Base-by-base conservation (phyloP, 2,888 invertebrate genomes). In the Scelioninae gen. 2 region DNA sequence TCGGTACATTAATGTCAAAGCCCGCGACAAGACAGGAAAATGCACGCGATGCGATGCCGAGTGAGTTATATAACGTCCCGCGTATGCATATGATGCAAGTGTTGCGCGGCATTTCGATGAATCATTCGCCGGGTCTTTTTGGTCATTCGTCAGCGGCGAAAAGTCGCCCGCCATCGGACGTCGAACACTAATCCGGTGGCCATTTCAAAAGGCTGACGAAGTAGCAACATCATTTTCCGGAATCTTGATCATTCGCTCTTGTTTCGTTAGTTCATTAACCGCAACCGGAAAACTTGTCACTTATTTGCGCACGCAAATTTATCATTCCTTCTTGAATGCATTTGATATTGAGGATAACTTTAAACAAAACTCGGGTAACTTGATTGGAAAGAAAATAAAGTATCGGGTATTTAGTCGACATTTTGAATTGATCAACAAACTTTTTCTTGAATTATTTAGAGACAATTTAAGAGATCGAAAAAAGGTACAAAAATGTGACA, bases 1-100 rank as follows among this genome's bases (percentile, higher is more conserved):
- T 65, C 57, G 65, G 55, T 39, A 48, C 57, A 65, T 65, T 65
- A 65, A 65, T 57, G 65, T 65, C 48, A 65, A 57, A 65, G 41
- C 65, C 18, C 57, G 41, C 48, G 45, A 57, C 65, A 65, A 65
- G 65, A 57, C 65, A 65, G 46, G 65, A 57, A 65, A 65, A 65
- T 65, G 65, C 57, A 65, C 57, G 16, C 65, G 57, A 65, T 65
- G 65, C 48, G 48, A 65, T 48, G 65, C 48, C 37, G 48, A 57
- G 43, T 55, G 61, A 61, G 61, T 69, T 61, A 55, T 69, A 61
- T 61, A 69, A 69, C 28, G 53, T 53, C 39, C 19, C 31, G 69
- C 22, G 46, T 53, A n/a, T n/a, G n/a, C n/a, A 46, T 53, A 39
- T 41, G 61, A 48, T 55, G 48, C 69, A 48, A 70, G 69, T 48